phyloP scores from a whole-genome alignment of 2,113 vertebrate genomes.

The Hippocampus zosterae region DNA sequence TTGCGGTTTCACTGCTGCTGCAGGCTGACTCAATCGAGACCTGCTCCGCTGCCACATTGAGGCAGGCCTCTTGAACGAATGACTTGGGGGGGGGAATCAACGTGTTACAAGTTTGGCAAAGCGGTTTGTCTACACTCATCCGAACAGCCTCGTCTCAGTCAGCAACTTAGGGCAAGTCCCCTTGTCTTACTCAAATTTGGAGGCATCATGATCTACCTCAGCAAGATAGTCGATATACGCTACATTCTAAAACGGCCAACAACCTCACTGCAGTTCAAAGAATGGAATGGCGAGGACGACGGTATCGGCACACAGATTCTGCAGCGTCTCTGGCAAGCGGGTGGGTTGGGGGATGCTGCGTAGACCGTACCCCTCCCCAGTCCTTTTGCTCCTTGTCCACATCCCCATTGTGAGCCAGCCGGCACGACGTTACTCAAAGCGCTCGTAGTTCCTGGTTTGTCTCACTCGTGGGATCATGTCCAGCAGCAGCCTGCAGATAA shows the following conservation, averaged over 20 bases:
- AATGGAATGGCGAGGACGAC: not conserved
- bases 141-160: not conserved
- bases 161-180: not conserved
- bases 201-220: not conserved
- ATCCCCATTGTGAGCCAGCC: not conserved
- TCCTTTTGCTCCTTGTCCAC: constrained; percentile 8
- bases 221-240: constrained; percentile 37
- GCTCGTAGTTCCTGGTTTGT: constrained; percentile 92
- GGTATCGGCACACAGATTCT: not conserved
- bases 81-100: not conserved
- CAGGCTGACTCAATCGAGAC: not conserved
- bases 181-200: not conserved
- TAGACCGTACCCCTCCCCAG: not conserved
- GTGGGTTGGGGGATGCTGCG: not conserved
- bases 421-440: constrained; percentile 83
- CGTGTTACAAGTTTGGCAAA: not conserved
- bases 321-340: constrained; percentile 12
- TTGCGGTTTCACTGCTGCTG: not conserved
- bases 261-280: constrained; percentile 3
- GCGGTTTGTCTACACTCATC: not conserved
- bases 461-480: constrained; percentile 89
- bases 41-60: not conserved
- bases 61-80: not conserved
- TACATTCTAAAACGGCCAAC: constrained; percentile 30
- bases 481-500: constrained; percentile 78